Conservation (phyloP, 2,888 invertebrate genomes). For the Periphyllus acericola region DNA sequence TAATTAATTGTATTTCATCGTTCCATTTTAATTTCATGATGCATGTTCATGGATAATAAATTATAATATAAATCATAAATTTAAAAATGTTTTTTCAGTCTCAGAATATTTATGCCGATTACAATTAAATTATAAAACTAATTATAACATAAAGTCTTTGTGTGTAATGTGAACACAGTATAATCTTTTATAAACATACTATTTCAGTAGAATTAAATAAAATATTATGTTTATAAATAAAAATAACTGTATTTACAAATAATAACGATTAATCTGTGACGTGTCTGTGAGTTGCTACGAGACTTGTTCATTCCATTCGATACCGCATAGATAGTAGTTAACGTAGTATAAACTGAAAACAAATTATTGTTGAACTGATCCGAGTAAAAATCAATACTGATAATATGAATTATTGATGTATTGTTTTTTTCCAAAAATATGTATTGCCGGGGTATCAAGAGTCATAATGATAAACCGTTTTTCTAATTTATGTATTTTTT, state of each 20-base stretch:
- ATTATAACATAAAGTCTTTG: neutral
- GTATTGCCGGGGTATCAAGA: too few species aligned
- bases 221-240: neutral
- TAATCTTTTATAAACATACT: too few species aligned
- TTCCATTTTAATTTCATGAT: neutral
- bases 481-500: too few species aligned
- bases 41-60: too few species aligned
- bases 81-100: neutral
- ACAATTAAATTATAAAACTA: neutral
- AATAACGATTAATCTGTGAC: neutral
- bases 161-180: too few species aligned
- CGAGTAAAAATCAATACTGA: too few species aligned
- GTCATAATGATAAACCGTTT: too few species aligned
- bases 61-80: too few species aligned
- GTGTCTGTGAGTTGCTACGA: neutral
- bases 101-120: neutral
- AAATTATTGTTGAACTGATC: too few species aligned
- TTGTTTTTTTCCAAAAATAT: too few species aligned
- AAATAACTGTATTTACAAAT: neutral
- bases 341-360: too few species aligned
- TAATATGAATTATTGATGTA: too few species aligned
- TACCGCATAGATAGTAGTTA: neutral
- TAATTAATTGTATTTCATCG: neutral
- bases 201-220: neutral
- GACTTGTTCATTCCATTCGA: neutral